These are phyloP conservation scores for Sebastes cheni DNA, from an alignment of 2,797 vertebrate genomes.

Conservation along the genomic window DNA sequence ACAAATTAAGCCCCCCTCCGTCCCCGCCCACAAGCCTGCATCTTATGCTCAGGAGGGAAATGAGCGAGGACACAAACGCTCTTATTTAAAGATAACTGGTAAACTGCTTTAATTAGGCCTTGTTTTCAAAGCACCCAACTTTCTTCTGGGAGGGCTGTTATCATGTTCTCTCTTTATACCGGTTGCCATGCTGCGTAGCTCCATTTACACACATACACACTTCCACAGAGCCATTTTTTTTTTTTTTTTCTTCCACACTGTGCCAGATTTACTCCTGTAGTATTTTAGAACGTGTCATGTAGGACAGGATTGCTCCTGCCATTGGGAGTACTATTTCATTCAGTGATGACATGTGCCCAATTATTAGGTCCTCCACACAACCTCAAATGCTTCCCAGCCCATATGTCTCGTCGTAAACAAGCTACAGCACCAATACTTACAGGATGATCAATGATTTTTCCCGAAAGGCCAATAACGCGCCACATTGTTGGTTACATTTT, in stretches of 20 bases:
- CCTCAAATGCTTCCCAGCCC: slow-evolving; percentile 57
- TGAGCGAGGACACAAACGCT: slow-evolving; percentile 66
- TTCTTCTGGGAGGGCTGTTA: slow-evolving; percentile 45
- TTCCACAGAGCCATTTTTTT: not conserved
- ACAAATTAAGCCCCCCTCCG: slow-evolving; percentile 60
- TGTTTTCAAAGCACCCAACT: slow-evolving; percentile 63
- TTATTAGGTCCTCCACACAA: slow-evolving; percentile 73
- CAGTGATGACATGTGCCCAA: slow-evolving; percentile 68
- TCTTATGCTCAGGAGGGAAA: slow-evolving; percentile 66
- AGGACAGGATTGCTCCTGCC: slow-evolving; percentile 60
- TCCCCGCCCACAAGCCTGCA: slow-evolving; percentile 39
- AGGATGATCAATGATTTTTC: slow-evolving; percentile 66
- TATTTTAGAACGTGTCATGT: slow-evolving; percentile 69
- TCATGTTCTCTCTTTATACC: slow-evolving; percentile 18
- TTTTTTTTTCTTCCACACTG: not conserved
- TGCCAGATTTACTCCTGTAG: slow-evolving; percentile 68
- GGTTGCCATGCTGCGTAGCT: slow-evolving; percentile 21
- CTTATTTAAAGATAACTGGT: slow-evolving; percentile 73
- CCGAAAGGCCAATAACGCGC: slow-evolving; percentile 61
- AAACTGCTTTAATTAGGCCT: slow-evolving; percentile 74
- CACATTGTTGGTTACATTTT: slow-evolving; percentile 60
- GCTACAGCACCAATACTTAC: slow-evolving; percentile 40
- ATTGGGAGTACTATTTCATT: slow-evolving; percentile 73
- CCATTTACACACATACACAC: slow-evolving; percentile 3
- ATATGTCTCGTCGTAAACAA: slow-evolving; percentile 65